Percentiles rank a stretch among this genome's conserved stretches.
These are phyloP conservation scores for Vicugna pacos DNA, from an alignment of 2,113 vertebrate species.

Conservation along the genomic window DNA sequence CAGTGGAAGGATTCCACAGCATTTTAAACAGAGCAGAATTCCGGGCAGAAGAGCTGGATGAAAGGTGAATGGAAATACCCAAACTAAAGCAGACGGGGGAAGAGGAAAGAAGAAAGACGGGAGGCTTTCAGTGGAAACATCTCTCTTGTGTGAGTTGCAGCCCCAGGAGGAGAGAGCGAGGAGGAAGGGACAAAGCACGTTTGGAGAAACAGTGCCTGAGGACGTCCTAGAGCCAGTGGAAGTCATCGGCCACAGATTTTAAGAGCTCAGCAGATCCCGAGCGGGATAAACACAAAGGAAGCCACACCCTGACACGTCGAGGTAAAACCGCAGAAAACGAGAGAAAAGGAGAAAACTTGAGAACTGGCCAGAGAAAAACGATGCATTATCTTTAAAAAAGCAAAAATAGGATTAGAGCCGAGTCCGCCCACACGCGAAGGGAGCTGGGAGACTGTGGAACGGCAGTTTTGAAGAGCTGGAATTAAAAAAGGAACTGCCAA, in stretches of 20 bases:
- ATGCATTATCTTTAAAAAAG: background rate
- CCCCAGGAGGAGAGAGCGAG: background rate
- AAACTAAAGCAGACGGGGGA: rapidly evolving
- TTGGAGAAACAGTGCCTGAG: background rate
- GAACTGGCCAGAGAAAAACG: rapidly evolving
- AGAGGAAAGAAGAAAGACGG: rapidly evolving
- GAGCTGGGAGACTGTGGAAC: rapidly evolving
- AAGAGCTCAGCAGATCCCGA: background rate
- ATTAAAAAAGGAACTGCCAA: background rate
- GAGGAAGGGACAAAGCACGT: too few relatives aligned
- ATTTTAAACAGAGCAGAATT: background rate
- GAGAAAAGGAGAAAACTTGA: background rate
- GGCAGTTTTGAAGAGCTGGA: background rate
- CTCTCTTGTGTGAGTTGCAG: rapidly evolving
- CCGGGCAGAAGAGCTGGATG: background rate
- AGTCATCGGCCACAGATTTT: background rate
- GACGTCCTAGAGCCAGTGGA: background rate
- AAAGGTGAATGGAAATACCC: background rate
- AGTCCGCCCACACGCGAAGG: background rate
- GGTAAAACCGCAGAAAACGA: rapidly evolving
- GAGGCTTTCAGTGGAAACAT: rapidly evolving
- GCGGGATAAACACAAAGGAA: background rate
- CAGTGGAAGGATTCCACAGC: too few relatives aligned
- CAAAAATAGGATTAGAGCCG: background rate
- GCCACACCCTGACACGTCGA: rapidly evolving